Base-by-base conservation (phyloP, 2,797 vertebrate species). In the Stomatorhinus walkeri region DNA sequence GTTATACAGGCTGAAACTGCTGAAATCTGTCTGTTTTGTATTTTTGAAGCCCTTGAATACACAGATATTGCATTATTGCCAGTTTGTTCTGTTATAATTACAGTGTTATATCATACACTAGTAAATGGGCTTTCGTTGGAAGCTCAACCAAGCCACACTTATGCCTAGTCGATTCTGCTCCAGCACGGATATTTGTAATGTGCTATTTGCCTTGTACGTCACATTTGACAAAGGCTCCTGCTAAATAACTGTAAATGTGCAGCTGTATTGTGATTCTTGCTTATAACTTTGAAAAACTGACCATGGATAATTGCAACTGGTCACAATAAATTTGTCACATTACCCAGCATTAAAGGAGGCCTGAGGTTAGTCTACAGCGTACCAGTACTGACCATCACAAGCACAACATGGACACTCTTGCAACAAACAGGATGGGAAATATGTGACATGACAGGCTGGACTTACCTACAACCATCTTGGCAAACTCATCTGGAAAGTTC, bases 401-500 rank as follows among this genome's bases (percentile, higher is more conserved):
- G 28, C 32, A 40, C 72, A 76, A 76, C 72, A 76, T 24, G 19
- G 79, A 83, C 43, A 83, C 16, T n/a, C 7, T n/a, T 22, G 36
- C 36, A 83, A 48, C 43, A 43, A 43, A 83, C 8, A 24, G 43
- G 9, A 83, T 5, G 43, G 19, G 43, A 83, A 43, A 48, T 10
- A 10, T 48, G 36, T 49, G 19, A 48, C 32, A 14, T 64, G 22
- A 40, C 36, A 36, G 46, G 46, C 14, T 2, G 46, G 87, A 90
- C 96, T 97, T 95, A 99, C 98, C 98, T 91, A 99, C 94, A 93
- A 96, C 98, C 93, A 99, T 96, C 93, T 97, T 97, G 92, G 98
- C 97, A 96, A 99, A 99, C 85, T 98, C 96, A 91, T 97, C 97
- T 89, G 98, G 98, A 91, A 99, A 99, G 94, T 99, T 99, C 95